Evolutionary conservation across 2,797 vertebrate species (phyloP), one percentile per base, ranked within the genome.

Genomic region (Cyprinella venusta): DNA sequence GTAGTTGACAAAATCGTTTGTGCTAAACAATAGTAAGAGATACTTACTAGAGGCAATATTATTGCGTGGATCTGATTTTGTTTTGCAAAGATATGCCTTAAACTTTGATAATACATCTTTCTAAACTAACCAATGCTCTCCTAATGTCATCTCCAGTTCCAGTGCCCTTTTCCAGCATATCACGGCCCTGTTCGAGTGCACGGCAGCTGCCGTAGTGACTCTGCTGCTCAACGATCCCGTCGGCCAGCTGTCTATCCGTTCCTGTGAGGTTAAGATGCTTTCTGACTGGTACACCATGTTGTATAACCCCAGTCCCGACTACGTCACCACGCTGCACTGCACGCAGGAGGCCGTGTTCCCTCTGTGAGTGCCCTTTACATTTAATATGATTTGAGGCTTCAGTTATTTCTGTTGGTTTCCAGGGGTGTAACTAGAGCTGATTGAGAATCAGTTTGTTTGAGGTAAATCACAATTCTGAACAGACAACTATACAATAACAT

Each of bases 251-350:
- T 91, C 89, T 6, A 94, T 99, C 88, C 96, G 91, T 2, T 99
- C 98, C n/a, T 99, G 98, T 86, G 90, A 90, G 4, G 98, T 99
- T 48, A 80, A 96, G 90, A 98, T 97, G 96, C 96, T 99, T 38
- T 99, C 98, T 0, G 98, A 99, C 89, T 99, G 98, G 98, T 99
- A 99, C 92, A 99, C 98, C 0, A 99, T 99, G 98, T 96, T 99
- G 13, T 99, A 99, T 92, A 99, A 99, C 87, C 98, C 98, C 0
- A 99, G 97, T 77, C 98, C 98, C 0, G 98, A 99, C 90, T 99
- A 99, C 1, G 52, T 99, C 86, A 97, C 95, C 90, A 99, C 97
- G 0, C 88, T 99, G 79, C 98, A 99, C 92, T 99, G 98, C 89
- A 99, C 98, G 7, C 98, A 99, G 2, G 98, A 99, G 91, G 97